These are phyloP conservation scores for Lepidostoma basale DNA, from an alignment of 1,140 invertebrate genomes.

Conservation along the genomic window DNA sequence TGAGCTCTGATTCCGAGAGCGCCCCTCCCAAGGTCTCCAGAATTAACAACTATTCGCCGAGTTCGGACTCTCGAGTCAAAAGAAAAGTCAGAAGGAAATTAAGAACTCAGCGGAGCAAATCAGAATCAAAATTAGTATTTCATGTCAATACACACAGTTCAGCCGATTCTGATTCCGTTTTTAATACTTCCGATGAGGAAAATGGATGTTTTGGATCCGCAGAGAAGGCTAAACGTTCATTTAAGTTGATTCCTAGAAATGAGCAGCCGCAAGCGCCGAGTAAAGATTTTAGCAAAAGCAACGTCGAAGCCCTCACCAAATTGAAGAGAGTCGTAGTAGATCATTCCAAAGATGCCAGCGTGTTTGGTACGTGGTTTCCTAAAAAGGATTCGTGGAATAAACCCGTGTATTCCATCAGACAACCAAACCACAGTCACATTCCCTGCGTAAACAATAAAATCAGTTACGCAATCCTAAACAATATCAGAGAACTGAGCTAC, in stretches of 20 bases:
- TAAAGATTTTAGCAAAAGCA: not conserved
- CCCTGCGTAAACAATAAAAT: slow-evolving; percentile 11
- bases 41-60: slow-evolving; percentile 14
- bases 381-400: slow-evolving; percentile 43
- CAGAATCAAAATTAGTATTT: slow-evolving; percentile 3
- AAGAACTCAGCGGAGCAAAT: slow-evolving; percentile 10
- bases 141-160: slow-evolving; percentile 46
- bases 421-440: slow-evolving; percentile 18
- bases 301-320: slow-evolving; percentile 1
- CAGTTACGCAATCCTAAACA: slow-evolving; percentile 27
- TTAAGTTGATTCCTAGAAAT: not conserved
- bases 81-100: slow-evolving; percentile 11
- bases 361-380: slow-evolving; percentile 49
- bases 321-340: not conserved
- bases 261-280: not conserved
- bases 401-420: slow-evolving; percentile 7
- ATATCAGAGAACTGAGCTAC: slow-evolving; percentile 37
- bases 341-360: slow-evolving; percentile 10
- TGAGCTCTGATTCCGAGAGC: slow-evolving; percentile 33
- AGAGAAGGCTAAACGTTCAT: not conserved
- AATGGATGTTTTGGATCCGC: not conserved
- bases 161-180: slow-evolving; percentile 49
- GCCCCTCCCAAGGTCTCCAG: slow-evolving; percentile 10
- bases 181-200: slow-evolving; percentile 25
- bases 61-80: slow-evolving; percentile 13